These are phyloP conservation scores for Actinemys pallida DNA, from an alignment of 2,113 vertebrate genomes.

Conservation along the genomic window DNA sequence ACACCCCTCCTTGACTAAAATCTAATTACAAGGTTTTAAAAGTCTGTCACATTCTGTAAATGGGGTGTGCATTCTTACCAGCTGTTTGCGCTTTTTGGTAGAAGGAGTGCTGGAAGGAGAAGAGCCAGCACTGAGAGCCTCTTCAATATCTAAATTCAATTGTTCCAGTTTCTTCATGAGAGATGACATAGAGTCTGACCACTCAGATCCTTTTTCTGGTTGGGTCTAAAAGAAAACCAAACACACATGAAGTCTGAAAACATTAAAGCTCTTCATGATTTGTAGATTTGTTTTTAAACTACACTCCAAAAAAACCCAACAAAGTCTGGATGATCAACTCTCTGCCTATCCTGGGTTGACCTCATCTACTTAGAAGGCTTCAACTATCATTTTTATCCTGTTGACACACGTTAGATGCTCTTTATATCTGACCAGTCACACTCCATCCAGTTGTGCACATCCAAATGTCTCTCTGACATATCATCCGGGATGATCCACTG, in stretches of 20 bases:
- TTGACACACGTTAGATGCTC: neutral
- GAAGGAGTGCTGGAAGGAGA: constrained; percentile 83
- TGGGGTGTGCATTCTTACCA: constrained; percentile 66
- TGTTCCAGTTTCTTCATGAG: constrained; percentile 89
- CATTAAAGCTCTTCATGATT: neutral
- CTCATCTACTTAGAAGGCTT: constrained; percentile 29
- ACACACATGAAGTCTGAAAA: neutral
- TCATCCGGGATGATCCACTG: constrained; percentile 2
- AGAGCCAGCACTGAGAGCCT: constrained; percentile 84
- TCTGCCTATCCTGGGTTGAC: neutral
- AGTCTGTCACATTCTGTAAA: rapidly evolving
- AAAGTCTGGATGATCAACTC: neutral
- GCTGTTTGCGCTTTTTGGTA: constrained; percentile 74
- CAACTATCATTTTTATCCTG: neutral
- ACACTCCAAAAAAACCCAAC: neutral
- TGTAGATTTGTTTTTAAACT: neutral
- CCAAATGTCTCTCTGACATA: constrained; percentile 30
- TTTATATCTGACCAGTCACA: neutral
- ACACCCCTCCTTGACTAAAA: neutral
- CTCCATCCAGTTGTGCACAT: neutral
- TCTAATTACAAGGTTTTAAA: neutral
- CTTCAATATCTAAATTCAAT: constrained; percentile 89
- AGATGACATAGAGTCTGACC: constrained; percentile 86
- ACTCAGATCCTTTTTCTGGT: constrained; percentile 72
- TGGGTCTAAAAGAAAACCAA: constrained; percentile 63